Base-by-base conservation (phyloP, 1,140 invertebrate species). In the Melitaea cinxia region DNA sequence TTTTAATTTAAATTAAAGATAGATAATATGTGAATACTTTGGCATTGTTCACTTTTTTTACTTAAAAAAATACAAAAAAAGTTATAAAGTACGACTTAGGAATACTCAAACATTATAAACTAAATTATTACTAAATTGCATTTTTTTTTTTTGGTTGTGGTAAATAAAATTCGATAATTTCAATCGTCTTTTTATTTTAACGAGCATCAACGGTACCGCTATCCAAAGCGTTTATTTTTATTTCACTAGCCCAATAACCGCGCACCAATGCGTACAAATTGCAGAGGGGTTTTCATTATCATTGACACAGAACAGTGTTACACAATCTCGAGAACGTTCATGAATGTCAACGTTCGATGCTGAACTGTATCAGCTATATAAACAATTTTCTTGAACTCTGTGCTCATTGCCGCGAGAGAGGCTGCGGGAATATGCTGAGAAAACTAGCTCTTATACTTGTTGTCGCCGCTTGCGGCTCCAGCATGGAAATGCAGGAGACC, bases 221-320 rank as follows among this genome's bases (percentile, higher is more conserved):
- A n/a, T n/a, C n/a, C n/a, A n/a, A n/a, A n/a, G n/a, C n/a, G 23
- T 47, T 21, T n/a, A 23, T 47, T 47, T 47, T 47, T 47, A 21
- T n/a, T 12, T 1, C 42, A 10, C 17, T 47, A 66, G 55, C 28
- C 53, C 24, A 49, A 62, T 58, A 73, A 77, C 82, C 75, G 80
- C 77, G 77, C 59, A 77, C 72, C 68, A 47, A n/a, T 23, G 78
- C 82, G 83, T 70, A 71, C 68, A 80, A 85, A 80, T 81, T 81
- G 80, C 68, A 83, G 75, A 82, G 77, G 77, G 82, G 86, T 88
- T 87, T 85, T 88, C 80, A 86, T 81, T 87, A 88, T 79, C 86
- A 90, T 88, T 88, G 85, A 90, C 85, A 88, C 83, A 83, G 83
- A 85, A 88, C 78, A 75, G 58, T 71, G 68, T 90, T 90, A 78